These are phyloP conservation scores for Chrysocyon brachyurus DNA, from an alignment of 2,797 vertebrate genomes.

Conservation along the genomic window DNA sequence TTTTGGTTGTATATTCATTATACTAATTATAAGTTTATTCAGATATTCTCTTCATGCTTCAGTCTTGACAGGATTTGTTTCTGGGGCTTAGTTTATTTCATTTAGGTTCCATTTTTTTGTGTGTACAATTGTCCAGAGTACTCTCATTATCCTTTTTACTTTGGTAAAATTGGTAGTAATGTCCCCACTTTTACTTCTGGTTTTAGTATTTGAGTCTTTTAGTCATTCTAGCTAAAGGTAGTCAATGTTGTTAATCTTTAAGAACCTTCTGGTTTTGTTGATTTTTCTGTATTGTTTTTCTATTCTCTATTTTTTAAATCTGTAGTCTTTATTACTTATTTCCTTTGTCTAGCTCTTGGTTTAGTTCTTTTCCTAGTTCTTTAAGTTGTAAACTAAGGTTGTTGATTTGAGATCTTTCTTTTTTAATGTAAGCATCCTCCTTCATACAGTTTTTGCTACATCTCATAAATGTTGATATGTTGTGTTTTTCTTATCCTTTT, in stretches of 20 bases:
- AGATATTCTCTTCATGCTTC: slow-evolving; percentile 25
- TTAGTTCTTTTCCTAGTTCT: neutral
- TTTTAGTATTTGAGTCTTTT: neutral
- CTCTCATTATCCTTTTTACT: neutral
- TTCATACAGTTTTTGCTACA: neutral
- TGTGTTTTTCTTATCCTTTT: neutral
- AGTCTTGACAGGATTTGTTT: neutral
- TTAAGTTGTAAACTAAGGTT: neutral
- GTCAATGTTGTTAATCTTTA: neutral
- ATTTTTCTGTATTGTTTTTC: neutral
- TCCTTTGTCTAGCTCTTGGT: neutral
- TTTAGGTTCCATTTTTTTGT: neutral
- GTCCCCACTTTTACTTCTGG: neutral
- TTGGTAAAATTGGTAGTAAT: neutral
- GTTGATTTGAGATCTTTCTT: neutral
- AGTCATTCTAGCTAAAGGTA: neutral
- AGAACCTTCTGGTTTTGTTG: neutral
- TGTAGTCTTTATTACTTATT: neutral
- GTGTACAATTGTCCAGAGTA: neutral
- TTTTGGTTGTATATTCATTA: neutral
- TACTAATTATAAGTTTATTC: neutral
- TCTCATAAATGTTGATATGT: neutral
- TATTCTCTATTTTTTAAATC: neutral
- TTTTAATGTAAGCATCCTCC: neutral
- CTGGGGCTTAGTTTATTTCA: neutral